Conservation (phyloP, 30 jellyfish, hydroid and myxozoan species). For the Chironex yamaguchii region DNA sequence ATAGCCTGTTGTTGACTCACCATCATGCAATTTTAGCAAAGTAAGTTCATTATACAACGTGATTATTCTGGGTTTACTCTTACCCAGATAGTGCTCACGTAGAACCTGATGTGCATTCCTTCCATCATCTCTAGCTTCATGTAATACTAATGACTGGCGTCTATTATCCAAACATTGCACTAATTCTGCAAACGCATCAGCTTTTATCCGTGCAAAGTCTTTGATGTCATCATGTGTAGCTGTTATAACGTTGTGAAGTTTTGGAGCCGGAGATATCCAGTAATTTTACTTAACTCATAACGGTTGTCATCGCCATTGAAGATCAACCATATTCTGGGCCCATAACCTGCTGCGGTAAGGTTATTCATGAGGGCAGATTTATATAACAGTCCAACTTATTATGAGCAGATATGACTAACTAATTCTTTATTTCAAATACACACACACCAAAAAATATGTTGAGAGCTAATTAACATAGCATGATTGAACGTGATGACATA, state of each 20-base stretch:
- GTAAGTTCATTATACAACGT: conserved; percentile 61
- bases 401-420: too few species aligned
- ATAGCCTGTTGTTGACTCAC: conserved; percentile 45
- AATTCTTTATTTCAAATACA: too few species aligned
- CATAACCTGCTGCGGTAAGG: conserved; percentile 75
- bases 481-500: too few species aligned
- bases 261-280: conserved; percentile 36
- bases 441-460: too few species aligned
- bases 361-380: too few species aligned
- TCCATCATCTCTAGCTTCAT: conserved; percentile 67
- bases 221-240: conserved; percentile 43
- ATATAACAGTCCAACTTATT: too few species aligned
- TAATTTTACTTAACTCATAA: conserved; percentile 57
- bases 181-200: conserved; percentile 63
- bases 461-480: too few species aligned
- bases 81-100: conserved; percentile 52
- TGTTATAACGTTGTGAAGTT: conserved; percentile 20
- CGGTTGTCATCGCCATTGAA: conserved; percentile 67
- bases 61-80: conserved; percentile 61
- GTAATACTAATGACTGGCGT: conserved; percentile 40
- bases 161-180: conserved; percentile 65
- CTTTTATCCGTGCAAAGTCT: conserved; percentile 43
- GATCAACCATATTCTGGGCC: conserved; percentile 59
- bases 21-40: conserved; percentile 2
- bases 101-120: conserved; percentile 26